A percentile compares a stretch with the other conserved stretches of the same genome.
phyloP scores from a whole-genome alignment of 2,113 vertebrate genomes.

The Eudorcas thomsonii region DNA sequence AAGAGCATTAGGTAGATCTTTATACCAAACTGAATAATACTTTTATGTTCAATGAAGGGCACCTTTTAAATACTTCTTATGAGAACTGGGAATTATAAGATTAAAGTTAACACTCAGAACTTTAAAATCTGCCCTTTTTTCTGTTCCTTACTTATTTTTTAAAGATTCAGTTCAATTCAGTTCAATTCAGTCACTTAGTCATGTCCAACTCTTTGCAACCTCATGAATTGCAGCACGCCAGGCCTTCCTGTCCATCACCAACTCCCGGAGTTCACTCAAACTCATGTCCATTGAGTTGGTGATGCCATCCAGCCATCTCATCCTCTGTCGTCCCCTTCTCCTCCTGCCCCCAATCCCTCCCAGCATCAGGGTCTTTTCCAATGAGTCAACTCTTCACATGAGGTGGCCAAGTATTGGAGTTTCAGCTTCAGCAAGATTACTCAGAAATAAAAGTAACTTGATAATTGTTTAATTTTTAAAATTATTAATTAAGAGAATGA shows the following conservation, averaged over 20 bases:
- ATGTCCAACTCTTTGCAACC: fast-evolving
- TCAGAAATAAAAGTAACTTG: not conserved
- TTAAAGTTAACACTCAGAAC: conserved; percentile 21
- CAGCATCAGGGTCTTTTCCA: too few relatives aligned
- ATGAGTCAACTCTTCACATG: too few relatives aligned
- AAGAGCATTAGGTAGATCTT: conserved; percentile 60
- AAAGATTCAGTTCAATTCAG: not conserved
- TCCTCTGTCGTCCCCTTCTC: too few relatives aligned
- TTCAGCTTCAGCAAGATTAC: not conserved
- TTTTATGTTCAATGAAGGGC: conserved; percentile 47
- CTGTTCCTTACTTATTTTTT: not conserved
- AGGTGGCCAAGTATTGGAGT: too few relatives aligned
- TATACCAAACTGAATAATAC: conserved; percentile 59
- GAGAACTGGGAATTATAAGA: conserved; percentile 9
- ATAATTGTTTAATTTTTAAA: not conserved
- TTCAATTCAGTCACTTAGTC: too few relatives aligned
- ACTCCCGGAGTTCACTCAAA: too few relatives aligned
- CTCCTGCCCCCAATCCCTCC: too few relatives aligned
- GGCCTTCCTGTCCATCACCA: too few relatives aligned
- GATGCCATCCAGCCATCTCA: too few relatives aligned
- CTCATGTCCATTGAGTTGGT: too few relatives aligned
- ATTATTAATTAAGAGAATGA: conserved; percentile 11
- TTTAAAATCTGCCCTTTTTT: not conserved
- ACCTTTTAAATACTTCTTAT: conserved; percentile 34
- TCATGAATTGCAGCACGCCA: too few relatives aligned